A percentile compares a stretch with the other conserved stretches of the same genome.
These are phyloP conservation scores for Lasioglossum albipes DNA, from an alignment of 1,140 invertebrate species.

Conservation along the genomic window DNA sequence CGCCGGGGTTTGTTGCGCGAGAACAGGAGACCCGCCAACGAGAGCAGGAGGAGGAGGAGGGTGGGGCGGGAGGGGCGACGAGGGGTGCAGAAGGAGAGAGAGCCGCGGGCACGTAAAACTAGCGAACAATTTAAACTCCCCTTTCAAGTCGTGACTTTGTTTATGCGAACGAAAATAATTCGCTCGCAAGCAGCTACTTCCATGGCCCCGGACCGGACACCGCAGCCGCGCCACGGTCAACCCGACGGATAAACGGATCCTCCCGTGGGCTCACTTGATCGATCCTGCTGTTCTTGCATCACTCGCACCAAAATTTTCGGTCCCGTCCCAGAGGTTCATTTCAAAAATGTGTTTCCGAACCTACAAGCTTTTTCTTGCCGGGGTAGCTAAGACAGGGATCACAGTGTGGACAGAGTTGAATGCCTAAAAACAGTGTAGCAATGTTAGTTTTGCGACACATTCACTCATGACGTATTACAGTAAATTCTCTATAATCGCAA, in stretches of 20 bases:
- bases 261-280: background rate
- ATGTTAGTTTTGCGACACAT: too few species aligned
- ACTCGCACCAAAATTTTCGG: too few species aligned
- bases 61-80: background rate
- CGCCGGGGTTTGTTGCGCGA: background rate
- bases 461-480: too few species aligned
- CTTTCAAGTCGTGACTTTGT: constrained; percentile 77
- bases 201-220: too few species aligned
- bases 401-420: too few species aligned
- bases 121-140: constrained; percentile 77
- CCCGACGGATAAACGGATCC: background rate
- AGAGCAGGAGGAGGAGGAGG: background rate
- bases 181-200: constrained; percentile 41
- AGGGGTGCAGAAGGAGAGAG: constrained; percentile 16
- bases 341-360: too few species aligned
- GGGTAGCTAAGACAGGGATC: too few species aligned
- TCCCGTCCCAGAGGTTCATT: too few species aligned
- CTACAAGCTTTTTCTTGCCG: too few species aligned
- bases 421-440: too few species aligned
- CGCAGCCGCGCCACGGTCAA: background rate
- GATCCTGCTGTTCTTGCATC: too few species aligned
- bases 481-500: too few species aligned
- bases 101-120: constrained; percentile 70
- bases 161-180: constrained; percentile 78
- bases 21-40: background rate